A percentile compares a stretch with the other conserved stretches of the same genome.
phyloP scores from a whole-genome alignment of 2,797 vertebrate genomes.

The Neoniphon sammara region DNA sequence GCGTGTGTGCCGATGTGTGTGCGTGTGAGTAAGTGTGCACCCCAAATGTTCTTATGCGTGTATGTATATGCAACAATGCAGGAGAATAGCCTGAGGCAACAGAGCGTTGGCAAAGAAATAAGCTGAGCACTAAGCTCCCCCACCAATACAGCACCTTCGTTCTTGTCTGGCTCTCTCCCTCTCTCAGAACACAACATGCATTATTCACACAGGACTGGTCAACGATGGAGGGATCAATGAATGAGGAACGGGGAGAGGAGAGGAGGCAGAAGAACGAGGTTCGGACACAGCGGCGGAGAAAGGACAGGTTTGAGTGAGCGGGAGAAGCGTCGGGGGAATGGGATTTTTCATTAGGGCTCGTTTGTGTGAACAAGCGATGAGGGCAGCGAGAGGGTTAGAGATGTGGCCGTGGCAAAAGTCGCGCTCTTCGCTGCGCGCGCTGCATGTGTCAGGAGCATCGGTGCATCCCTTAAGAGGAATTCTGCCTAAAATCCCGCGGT shows the following conservation, averaged over 20 bases:
- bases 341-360: constrained; percentile 59
- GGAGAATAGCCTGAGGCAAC: constrained; percentile 42
- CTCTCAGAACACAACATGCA: constrained; percentile 50
- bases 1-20: constrained; percentile 15
- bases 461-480: constrained; percentile 22
- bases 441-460: constrained; percentile 29
- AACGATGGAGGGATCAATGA: constrained; percentile 65
- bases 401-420: constrained; percentile 38
- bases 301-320: constrained; percentile 57
- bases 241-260: constrained; percentile 43
- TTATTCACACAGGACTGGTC: constrained; percentile 69
- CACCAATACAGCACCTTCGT: constrained; percentile 32
- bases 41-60: constrained; percentile 9
- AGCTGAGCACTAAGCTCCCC: constrained; percentile 43
- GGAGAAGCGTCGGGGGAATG: constrained; percentile 32
- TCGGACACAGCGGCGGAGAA: constrained; percentile 43
- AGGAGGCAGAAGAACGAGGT: constrained; percentile 49
- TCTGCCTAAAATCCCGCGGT: constrained; percentile 39
- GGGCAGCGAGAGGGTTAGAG: constrained; percentile 46
- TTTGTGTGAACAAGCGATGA: constrained; percentile 51
- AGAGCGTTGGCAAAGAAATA: constrained; percentile 57
- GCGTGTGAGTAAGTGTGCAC: constrained; percentile 20
- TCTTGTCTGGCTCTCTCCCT: constrained; percentile 35
- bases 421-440: background rate
- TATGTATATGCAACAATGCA: constrained; percentile 20